A percentile compares a stretch with the other conserved stretches of the same genome.
phyloP scores from a whole-genome alignment of 1,140 invertebrate species.

The Pinna nobilis region DNA sequence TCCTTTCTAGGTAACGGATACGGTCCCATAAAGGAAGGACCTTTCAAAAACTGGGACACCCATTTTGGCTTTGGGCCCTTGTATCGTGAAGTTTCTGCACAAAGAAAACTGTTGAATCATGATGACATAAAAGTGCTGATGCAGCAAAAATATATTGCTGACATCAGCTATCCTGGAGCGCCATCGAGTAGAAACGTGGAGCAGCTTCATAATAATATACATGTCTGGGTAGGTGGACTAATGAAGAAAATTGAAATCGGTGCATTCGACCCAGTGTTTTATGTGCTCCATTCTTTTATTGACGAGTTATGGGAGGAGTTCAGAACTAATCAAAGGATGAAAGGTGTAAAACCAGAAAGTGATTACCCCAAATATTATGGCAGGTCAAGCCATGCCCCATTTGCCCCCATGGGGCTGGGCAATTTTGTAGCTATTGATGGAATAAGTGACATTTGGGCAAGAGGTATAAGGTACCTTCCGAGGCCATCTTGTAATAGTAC shows the following conservation, averaged over 20 bases:
- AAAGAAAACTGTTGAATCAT: conserved; percentile 33
- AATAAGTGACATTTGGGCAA: conserved; percentile 34
- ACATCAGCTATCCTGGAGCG: conserved; percentile 40
- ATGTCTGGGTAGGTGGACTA: conserved; percentile 49
- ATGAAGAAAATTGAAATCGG: conserved; percentile 44
- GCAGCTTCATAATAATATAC: conserved; percentile 37
- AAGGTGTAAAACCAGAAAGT: conserved; percentile 33
- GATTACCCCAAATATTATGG: conserved; percentile 49
- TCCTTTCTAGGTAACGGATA: conserved; percentile 70
- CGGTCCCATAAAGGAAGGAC: conserved; percentile 70
- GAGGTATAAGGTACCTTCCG: conserved; percentile 16
- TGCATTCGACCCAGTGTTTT: conserved; percentile 48
- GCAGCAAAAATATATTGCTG: conserved; percentile 8
- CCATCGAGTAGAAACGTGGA: conserved; percentile 34
- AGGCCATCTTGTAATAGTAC: conserved; percentile 14
- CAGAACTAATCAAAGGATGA: conserved; percentile 41
- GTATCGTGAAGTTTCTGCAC: conserved; percentile 11
- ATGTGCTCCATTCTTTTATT: conserved; percentile 39
- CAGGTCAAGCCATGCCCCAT: conserved; percentile 25
- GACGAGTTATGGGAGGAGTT: conserved; percentile 51
- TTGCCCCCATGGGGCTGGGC: conserved; percentile 40
- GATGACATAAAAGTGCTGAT: conserved; percentile 30
- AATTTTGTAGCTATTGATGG: conserved; percentile 36
- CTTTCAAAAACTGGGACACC: conserved; percentile 60
- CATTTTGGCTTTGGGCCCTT: conserved; percentile 40